Evolutionary conservation across 2,888 invertebrate species (phyloP).

Genomic region (Sphinx pinastri): DNA sequence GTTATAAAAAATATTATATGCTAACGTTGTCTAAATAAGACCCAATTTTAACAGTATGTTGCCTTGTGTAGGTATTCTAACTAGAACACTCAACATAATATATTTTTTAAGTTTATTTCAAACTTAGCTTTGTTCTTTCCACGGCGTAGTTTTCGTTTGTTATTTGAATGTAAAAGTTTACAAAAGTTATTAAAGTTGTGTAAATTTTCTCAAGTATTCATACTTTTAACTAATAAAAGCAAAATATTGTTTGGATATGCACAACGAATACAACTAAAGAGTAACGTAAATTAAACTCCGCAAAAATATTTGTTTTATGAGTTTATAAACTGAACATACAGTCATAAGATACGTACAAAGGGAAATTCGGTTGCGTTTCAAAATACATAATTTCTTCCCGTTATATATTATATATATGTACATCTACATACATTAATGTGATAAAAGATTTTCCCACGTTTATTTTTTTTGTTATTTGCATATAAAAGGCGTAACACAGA

Average conservation of each 20-base stretch:
- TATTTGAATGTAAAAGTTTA: slow-evolving; percentile 30
- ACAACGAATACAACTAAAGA: not conserved
- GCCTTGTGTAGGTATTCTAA: not conserved
- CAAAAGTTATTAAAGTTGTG: slow-evolving; percentile 18
- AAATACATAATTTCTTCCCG: too few relatives aligned
- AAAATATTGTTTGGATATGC: slow-evolving; percentile 11
- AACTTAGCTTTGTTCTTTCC: not conserved
- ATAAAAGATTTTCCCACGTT: too few relatives aligned
- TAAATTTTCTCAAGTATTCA: slow-evolving; percentile 12
- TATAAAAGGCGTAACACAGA: too few relatives aligned
- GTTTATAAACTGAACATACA: not conserved
- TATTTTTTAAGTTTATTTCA: not conserved
- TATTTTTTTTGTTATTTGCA: too few relatives aligned
- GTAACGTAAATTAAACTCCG: not conserved
- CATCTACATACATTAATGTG: too few relatives aligned
- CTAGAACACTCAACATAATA: not conserved
- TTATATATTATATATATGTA: too few relatives aligned
- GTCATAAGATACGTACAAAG: too few relatives aligned
- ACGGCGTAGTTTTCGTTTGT: not conserved
- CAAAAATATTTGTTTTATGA: not conserved
- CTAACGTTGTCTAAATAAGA: too few relatives aligned
- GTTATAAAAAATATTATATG: too few relatives aligned
- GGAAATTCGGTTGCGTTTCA: not conserved
- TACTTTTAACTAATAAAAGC: slow-evolving; percentile 16
- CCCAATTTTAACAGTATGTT: too few relatives aligned